These are phyloP conservation scores for Caenorhabditis plicata DNA, from an alignment of 2,888 invertebrate species.

Conservation along the genomic window DNA sequence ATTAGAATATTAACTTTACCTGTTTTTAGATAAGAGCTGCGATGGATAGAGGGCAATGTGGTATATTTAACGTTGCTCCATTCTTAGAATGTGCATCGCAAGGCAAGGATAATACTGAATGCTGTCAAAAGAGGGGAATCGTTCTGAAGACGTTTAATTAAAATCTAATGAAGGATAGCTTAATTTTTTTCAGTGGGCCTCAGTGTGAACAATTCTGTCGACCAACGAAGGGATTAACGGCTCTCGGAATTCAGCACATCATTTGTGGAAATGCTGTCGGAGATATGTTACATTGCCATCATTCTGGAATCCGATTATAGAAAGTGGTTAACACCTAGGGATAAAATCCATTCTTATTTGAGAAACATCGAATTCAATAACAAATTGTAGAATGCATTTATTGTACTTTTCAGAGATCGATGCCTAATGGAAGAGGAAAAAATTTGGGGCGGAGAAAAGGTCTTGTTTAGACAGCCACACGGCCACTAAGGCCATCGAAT, in stretches of 20 bases:
- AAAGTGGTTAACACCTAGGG: too few relatives aligned
- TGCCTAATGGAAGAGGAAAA: too few relatives aligned
- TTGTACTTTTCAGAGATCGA: too few relatives aligned
- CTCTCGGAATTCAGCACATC: conserved; percentile 60
- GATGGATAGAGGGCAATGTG: conserved; percentile 59
- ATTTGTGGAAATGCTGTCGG: conserved; percentile 56
- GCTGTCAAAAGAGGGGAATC: conserved; percentile 52
- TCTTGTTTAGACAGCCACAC: too few relatives aligned
- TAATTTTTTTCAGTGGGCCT: conserved; percentile 49
- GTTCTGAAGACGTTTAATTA: conserved; percentile 45
- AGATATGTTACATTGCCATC: conserved; percentile 60
- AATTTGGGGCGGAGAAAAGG: too few relatives aligned
- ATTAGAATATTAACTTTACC: not conserved
- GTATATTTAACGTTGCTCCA: conserved; percentile 59
- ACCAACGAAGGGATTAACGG: conserved; percentile 43
- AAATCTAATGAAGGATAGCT: not conserved
- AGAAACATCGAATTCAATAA: too few relatives aligned
- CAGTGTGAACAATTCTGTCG: conserved; percentile 63
- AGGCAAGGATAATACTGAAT: conserved; percentile 56
- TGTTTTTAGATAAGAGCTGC: conserved; percentile 49
- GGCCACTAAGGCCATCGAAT: too few relatives aligned
- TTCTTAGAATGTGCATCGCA: conserved; percentile 61
- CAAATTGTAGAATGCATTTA: too few relatives aligned
- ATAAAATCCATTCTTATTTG: too few relatives aligned
- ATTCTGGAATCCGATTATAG: conserved; percentile 47